Evolutionary conservation across 2,888 invertebrate species (phyloP), one percentile per base, ranked within the genome.

Genomic region (Volucella inanis): DNA sequence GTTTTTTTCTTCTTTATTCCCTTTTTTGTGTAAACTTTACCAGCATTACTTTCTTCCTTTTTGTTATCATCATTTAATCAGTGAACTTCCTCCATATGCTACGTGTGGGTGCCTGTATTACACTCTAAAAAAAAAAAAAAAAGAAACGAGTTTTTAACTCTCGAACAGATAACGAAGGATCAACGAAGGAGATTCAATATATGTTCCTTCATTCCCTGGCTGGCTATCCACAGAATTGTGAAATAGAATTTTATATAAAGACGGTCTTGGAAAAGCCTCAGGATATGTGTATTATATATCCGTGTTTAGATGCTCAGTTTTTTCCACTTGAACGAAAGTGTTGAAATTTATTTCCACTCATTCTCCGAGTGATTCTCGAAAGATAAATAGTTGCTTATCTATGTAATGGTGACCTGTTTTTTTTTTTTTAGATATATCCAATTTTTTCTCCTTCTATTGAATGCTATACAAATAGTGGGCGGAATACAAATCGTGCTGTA

Each of bases 251-350:
- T 15, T 38, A 49, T 49, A 64, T 54, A 18, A 14, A n/a, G n/a
- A 12, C 22, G n/a, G 52, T 52, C 22, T 52, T 41, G 12, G 50
- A 41, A 47, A 31, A 31, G 31, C 31, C 15, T 49, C n/a, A 14
- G 39, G 38, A 39, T 9, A 31, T 43, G n/a, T 43, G n/a, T 14
- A 22, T 22, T 22, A 22, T 22, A 9, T 41, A 18, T 41, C 41
- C 43, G 22, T 50, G 11, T 43, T n/a, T 50, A 43, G 50, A 52
- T 55, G 47, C 18, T 45, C 59, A 59, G 41, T 38, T 61, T 71
- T 61, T 65, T 77, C 62, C 70, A 59, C 62, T 76, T 57, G n/a
- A 64, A n/a, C 50, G 14, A 64, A 76, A 50, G 71, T 67, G 71
- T 54, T 65, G 50, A 61, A 38, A 77, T 71, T 38, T 50, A 22